Evolutionary conservation across 2,113 vertebrate species (phyloP).

Genomic region (Gymnogyps californianus): DNA sequence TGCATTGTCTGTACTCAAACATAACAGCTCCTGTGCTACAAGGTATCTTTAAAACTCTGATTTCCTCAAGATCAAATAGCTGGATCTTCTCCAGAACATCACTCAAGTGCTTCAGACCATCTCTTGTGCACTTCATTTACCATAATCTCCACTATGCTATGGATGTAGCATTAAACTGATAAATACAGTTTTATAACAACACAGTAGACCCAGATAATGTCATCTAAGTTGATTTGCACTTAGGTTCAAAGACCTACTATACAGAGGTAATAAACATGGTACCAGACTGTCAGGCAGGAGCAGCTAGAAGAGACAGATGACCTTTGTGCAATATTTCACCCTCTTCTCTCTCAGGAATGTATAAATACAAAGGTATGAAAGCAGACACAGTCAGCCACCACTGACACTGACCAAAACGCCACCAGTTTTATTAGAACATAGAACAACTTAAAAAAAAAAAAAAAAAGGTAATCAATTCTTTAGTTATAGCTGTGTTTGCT

Average conservation of each 20-base stretch:
- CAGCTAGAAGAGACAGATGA: slow-evolving; percentile 15
- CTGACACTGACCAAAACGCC: not conserved
- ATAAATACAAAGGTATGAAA: not conserved
- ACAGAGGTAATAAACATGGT: not conserved
- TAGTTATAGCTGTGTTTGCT: not conserved
- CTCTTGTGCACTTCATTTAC: not conserved
- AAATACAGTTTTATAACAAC: slow-evolving; percentile 2
- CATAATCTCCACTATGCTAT: not conserved
- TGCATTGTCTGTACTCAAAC: not conserved
- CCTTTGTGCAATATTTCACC: not conserved
- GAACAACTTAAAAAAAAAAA: not conserved
- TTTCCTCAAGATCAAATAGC: not conserved
- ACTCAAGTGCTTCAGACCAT: not conserved
- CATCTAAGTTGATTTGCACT: slow-evolving; percentile 20
- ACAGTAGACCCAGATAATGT: not conserved
- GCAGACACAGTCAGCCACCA: not conserved
- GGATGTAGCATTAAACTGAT: slow-evolving; percentile 12
- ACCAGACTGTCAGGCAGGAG: not conserved
- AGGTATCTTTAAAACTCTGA: not conserved
- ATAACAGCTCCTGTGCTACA: not conserved
- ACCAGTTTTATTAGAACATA: not conserved
- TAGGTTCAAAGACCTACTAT: not conserved
- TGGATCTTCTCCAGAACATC: not conserved
- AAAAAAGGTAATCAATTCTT: not conserved
- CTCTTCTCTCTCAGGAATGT: not conserved